These are phyloP conservation scores for Eulemur rubriventer DNA, from an alignment of 2,797 vertebrate species.

Conservation along the genomic window DNA sequence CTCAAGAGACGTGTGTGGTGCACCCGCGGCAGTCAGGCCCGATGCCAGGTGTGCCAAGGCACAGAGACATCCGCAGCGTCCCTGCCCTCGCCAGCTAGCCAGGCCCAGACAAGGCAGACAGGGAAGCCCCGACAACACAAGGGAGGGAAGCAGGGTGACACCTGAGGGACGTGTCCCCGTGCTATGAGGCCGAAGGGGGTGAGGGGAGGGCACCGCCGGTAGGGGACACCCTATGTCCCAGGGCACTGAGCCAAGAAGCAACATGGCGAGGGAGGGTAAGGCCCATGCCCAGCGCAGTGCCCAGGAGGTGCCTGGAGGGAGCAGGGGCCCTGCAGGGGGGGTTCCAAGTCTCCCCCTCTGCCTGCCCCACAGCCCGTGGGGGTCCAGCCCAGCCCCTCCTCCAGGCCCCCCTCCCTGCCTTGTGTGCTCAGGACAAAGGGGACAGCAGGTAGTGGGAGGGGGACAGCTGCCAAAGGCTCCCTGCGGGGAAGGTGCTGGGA, in stretches of 20 bases:
- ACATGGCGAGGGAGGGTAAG: neutral
- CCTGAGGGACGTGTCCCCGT: neutral
- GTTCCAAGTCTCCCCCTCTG: neutral
- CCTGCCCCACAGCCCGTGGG: neutral
- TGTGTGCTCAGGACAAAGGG: neutral
- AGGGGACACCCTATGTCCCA: too few relatives aligned
- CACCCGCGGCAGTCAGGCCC: neutral
- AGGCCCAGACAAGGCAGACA: neutral
- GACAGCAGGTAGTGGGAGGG: neutral
- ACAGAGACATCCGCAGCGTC: neutral
- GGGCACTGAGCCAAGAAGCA: neutral
- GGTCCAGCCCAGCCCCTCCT: neutral
- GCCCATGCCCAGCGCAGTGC: neutral
- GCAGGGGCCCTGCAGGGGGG: neutral
- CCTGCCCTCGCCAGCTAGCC: neutral
- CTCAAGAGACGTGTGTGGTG: neutral
- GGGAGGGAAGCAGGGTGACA: neutral
- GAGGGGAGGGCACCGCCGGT: neutral
- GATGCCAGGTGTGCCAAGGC: neutral
- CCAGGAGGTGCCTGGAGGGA: neutral
- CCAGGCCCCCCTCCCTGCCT: rapidly evolving
- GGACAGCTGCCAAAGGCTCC: neutral
- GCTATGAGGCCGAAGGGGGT: neutral
- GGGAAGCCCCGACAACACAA: neutral
- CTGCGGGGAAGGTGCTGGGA: neutral